Base-by-base conservation (phyloP, 2,888 invertebrate genomes). In the Spisula solida region DNA sequence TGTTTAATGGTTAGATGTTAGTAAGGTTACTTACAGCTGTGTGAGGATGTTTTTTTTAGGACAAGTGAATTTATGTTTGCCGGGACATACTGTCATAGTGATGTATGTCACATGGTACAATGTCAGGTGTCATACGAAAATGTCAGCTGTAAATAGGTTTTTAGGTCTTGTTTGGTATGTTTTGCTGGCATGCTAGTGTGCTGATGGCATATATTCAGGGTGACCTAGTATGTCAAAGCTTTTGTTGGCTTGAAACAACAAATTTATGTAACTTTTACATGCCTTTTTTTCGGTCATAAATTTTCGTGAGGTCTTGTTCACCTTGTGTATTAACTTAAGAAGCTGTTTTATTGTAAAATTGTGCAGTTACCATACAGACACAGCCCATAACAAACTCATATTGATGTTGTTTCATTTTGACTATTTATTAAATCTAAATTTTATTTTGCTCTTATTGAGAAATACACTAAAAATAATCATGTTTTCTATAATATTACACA, bases 41-140 rank as follows among this genome's bases (percentile, higher is more conserved):
- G 60, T 66, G 0, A 25, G 60, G 60, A 66, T 66, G 60, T 20
- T 10, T 66, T 66, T 66, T 66, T 66, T 66, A 12, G 25, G 60
- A 66, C 60, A 66, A 25, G 25, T 66, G 25, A 25, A 75, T 75
- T 75, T 75, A 75, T 75, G 75, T 75, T 16, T 31, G 12, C 31
- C 16, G 75, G 75, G 25, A 70, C 2, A 31, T 18, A 34, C 31
- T 75, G 75, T 75, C 75, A 75, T 31, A 31, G 34, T 31, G 34
- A 75, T 34, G 18, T 75, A 34, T 34, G 18, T 75, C 75, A 75
- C 16, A 31, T 31, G 25, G 34, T 34, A 31, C 31, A 34, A 34
- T 75, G 75, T 75, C 75, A 34, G 75, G 34, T 75, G 29, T 34
- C 75, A 75, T 16, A 75, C 60, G 31, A 25, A 34, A 31, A 75